Base-by-base conservation (phyloP, 2,888 invertebrate species). In the Rotaria sp. region DNA sequence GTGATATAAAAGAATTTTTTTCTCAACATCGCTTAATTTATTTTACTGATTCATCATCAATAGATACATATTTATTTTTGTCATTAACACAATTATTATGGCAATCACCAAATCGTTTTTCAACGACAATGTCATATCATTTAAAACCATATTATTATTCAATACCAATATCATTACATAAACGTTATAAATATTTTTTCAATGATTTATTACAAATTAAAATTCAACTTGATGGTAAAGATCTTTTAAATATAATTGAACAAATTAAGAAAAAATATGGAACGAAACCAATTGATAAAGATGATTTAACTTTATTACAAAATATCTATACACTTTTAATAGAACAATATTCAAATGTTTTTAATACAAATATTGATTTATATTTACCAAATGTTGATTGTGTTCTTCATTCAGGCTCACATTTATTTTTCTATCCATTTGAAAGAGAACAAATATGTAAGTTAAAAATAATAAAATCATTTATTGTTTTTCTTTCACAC, bases 71-170 rank as follows among this genome's bases (percentile, higher is more conserved):
- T 80, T 45, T 80, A 26, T 80, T 80, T 80, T 45, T 80, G 26
- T 80, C 80, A 45, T n/a, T 80, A 13, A 1, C 45, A 45, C 80
- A 80, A 80, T n/a, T 80, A 45, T 80, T 80, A 80, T 80, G 80
- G 80, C 80, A 80, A 80, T n/a, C 80, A 80, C 80, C 80, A 3
- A 80, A 45, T 45, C 41, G n/a, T 15, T 45, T 10, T 26, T 80
- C 80, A n/a, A 7, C 35, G 5, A n/a, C 26, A 45, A 26, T n/a
- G 24, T 11, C 45, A 2, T 85, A 85, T 48, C 80, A 85, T 30
- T 67, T 67, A 67, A 85, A 86, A 50, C 86, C 86, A 3, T 80
- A 85, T 30, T 86, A 85, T n/a, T 86, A 86, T 59, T 52, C 74
- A 55, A 35, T 86, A 30, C 86, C 86, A 38, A 21, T 57, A 18